Conservation (phyloP, 2,113 vertebrate species). For the Canis aureus region DNA sequence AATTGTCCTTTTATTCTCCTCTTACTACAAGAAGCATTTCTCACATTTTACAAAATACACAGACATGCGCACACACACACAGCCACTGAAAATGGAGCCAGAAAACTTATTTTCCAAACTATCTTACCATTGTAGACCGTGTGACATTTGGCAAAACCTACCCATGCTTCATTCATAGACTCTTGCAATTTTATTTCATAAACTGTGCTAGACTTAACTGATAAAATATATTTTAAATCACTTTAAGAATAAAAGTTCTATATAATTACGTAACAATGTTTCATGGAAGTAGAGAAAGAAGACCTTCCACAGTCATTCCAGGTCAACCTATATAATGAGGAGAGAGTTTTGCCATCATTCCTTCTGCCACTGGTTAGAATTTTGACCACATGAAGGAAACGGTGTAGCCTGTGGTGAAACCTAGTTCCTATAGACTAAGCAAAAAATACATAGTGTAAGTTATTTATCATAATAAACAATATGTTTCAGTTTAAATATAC, state of each 20-base stretch:
- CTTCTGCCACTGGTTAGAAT: not conserved
- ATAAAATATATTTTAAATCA: not conserved
- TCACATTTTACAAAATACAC: not conserved
- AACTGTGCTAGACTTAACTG: conserved; percentile 11
- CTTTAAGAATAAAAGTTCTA: not conserved
- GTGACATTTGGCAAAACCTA: not conserved
- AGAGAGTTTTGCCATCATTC: not conserved
- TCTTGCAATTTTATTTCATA: not conserved
- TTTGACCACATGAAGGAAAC: not conserved
- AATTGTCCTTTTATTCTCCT: not conserved
- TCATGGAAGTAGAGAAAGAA: not conserved
- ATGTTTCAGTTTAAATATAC: not conserved
- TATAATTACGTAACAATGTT: not conserved
- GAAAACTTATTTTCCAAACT: not conserved
- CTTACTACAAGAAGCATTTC: not conserved
- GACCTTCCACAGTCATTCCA: not conserved
- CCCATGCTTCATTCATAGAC: not conserved
- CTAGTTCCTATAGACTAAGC: not conserved
- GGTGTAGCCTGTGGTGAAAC: not conserved
- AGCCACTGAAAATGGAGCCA: not conserved
- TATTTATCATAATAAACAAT: not conserved
- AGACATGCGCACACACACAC: not conserved
- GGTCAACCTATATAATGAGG: not conserved
- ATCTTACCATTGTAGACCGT: not conserved
- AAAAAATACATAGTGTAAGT: not conserved